A percentile compares a stretch with the other conserved stretches of the same genome.
phyloP scores from a whole-genome alignment of 1,140 invertebrate genomes.

The Lethocerus indicus region DNA sequence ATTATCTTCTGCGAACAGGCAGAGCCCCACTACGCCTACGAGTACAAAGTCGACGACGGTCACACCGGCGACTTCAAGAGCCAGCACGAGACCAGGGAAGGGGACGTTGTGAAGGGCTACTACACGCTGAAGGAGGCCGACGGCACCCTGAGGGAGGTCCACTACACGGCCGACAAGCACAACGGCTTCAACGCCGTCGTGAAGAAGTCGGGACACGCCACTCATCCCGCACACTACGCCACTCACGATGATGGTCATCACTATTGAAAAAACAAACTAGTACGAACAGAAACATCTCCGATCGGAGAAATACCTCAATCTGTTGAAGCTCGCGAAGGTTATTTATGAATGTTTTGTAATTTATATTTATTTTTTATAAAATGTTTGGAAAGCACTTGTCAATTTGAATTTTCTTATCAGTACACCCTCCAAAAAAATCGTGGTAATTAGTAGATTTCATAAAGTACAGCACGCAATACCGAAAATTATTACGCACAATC shows the following conservation, averaged over 20 bases:
- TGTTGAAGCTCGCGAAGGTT: too few species aligned
- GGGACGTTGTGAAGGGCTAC: slow-evolving; percentile 1
- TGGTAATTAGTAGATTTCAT: too few species aligned
- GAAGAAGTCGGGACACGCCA: slow-evolving; percentile 16
- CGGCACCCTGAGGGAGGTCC: background rate
- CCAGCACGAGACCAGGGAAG: slow-evolving; percentile 24
- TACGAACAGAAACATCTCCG: too few species aligned
- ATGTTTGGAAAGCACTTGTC: too few species aligned
- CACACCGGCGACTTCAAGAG: slow-evolving; percentile 30
- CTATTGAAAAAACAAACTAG: too few species aligned
- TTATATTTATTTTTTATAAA: too few species aligned
- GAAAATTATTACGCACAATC: too few species aligned
- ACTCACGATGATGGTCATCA: background rate
- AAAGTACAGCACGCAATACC: too few species aligned
- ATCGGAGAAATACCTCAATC: too few species aligned
- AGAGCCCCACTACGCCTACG: slow-evolving; percentile 28
- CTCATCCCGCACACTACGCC: background rate
- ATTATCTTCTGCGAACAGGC: slow-evolving; percentile 11
- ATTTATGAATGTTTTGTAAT: too few species aligned
- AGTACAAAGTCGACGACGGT: slow-evolving; percentile 33
- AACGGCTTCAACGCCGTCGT: background rate
- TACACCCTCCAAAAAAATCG: too few species aligned
- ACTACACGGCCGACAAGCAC: slow-evolving; percentile 3
- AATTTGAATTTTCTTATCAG: too few species aligned
- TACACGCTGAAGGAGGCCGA: slow-evolving; percentile 4